Evolutionary conservation across 1,140 invertebrate species (phyloP).

Genomic region (Andricus grossulariae): DNA sequence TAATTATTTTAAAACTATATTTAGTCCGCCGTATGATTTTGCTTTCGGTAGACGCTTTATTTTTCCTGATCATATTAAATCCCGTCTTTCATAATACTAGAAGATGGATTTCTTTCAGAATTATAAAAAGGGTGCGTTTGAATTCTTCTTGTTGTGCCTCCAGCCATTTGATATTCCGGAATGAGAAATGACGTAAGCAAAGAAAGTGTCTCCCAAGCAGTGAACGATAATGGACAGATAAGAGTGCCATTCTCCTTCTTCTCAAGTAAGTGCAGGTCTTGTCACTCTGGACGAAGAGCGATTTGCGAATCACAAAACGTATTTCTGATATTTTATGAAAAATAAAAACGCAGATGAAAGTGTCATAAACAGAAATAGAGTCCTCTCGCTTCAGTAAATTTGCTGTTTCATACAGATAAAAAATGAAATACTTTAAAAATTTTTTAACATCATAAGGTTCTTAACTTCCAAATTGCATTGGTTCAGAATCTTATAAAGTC

Average conservation of each 20-base stretch:
- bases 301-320: conserved; percentile 16
- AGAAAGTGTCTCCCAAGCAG: conserved; percentile 18
- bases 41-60: not conserved
- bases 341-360: not conserved
- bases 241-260: conserved; percentile 14
- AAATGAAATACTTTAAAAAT: no score
- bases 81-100: not conserved
- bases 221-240: conserved; percentile 28
- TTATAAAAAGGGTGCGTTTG: conserved; percentile 9
- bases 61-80: conserved; percentile 3
- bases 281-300: conserved; percentile 20
- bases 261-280: conserved; percentile 21
- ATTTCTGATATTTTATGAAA: conserved; percentile 20
- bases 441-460: no score
- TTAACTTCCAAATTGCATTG: no score
- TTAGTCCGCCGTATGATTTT: no score
- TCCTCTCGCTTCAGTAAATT: not conserved
- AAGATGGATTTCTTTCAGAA: conserved; percentile 24
- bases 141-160: conserved; percentile 22
- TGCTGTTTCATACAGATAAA: no score
- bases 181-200: conserved; percentile 25
- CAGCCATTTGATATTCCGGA: conserved; percentile 14
- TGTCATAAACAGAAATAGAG: not conserved
- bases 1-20: no score
- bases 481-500: no score